Conservation (phyloP, 2,113 vertebrate species). For the Taxidea taxus region DNA sequence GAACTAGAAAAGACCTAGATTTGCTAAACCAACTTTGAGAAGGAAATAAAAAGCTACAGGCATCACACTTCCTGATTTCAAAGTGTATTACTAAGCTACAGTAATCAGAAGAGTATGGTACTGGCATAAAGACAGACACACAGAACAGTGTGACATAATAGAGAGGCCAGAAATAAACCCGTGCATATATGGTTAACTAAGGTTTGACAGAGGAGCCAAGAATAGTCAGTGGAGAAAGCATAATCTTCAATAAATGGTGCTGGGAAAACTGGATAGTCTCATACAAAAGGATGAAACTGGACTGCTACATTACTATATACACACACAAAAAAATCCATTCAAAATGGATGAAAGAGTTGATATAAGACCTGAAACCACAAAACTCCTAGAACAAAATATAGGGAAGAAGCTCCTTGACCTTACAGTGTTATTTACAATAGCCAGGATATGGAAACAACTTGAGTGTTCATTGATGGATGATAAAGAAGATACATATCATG, state of each 20-base stretch:
- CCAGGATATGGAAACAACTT: not conserved
- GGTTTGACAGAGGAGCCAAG: not conserved
- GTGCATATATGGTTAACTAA: not conserved
- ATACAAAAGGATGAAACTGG: not conserved
- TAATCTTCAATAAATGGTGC: not conserved
- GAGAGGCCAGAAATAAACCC: not conserved
- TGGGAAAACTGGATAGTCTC: not conserved
- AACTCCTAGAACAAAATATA: not conserved
- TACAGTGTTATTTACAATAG: not conserved
- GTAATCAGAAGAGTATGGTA: not conserved
- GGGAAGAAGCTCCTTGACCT: not conserved
- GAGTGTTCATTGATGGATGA: not conserved
- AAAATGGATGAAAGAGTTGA: not conserved
- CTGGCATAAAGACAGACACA: not conserved
- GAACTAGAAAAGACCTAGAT: not conserved
- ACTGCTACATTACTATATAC: not conserved
- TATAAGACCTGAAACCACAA: not conserved
- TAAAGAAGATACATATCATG: not conserved
- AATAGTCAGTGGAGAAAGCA: not conserved
- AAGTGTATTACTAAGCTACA: not conserved
- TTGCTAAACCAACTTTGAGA: not conserved
- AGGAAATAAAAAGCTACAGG: not conserved
- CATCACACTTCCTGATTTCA: not conserved
- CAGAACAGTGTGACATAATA: not conserved
- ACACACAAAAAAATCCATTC: not conserved